phyloP scores from a whole-genome alignment of 2,888 invertebrate genomes.

The Tipula unca region DNA sequence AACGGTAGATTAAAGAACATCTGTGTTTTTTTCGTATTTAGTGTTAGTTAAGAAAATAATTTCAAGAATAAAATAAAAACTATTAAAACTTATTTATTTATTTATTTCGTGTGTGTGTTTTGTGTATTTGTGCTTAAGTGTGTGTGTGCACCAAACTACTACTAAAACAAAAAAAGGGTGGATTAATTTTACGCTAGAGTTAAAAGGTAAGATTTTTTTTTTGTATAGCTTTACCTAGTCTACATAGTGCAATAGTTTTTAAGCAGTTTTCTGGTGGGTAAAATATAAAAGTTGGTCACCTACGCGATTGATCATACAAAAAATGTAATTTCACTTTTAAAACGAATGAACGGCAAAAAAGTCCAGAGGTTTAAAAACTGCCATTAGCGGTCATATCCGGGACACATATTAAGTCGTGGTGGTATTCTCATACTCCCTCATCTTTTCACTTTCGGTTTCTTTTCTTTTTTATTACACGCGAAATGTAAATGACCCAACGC shows the following conservation, averaged over 20 bases:
- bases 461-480: neutral
- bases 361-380: neutral
- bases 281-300: neutral
- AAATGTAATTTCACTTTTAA: neutral
- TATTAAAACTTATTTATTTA: neutral
- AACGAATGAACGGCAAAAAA: neutral
- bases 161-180: neutral
- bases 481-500: neutral
- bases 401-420: neutral
- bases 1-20: neutral
- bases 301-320: neutral
- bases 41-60: neutral
- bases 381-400: neutral
- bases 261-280: neutral
- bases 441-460: neutral
- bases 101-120: neutral
- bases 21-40: conserved; percentile 15
- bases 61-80: neutral
- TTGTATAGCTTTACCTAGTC: neutral
- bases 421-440: neutral
- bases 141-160: neutral
- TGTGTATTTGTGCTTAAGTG: neutral
- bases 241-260: neutral
- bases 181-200: neutral
- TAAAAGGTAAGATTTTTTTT: neutral